Base-by-base conservation (phyloP, 35 echinoderm and acorn worm genomes). In the Patiria miniata region DNA sequence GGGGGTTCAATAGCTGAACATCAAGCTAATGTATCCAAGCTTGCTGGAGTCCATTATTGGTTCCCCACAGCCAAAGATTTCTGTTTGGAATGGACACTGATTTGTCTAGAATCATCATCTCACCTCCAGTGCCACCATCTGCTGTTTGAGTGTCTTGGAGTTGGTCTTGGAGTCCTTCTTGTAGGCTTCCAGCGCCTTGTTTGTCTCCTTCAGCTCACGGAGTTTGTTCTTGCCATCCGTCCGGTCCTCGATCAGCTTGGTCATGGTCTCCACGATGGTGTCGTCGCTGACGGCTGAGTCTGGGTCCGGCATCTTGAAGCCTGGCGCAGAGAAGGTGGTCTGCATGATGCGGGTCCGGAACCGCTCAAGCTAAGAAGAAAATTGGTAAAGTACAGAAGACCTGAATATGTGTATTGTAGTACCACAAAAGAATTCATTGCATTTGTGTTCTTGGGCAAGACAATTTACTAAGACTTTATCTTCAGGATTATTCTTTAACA, bases 241-340 rank as follows among this genome's bases (percentile, higher is more conserved):
- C 37, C 95, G 79, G 32, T 97, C 95, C 14, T 91, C 89, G 5
- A 98, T 91, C 23, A 98, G 81, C 38, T 91, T 78, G 36, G 85
- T 94, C 65, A 98, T 80, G 21, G 81, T 91, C 54, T 98, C 92
- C 22, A 90, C 89, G 30, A 98, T 78, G 26, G 47, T 57, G 54
- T 98, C 95, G 33, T 98, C 95, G 21, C 69, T 87, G 44, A 93
- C 78, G 2, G 79, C 83, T 2, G 84, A 77, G 18, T 86, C 87
- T 40, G 86, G 85, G 14, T 98, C 95, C 8, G 95, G 95, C 2
- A 93, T 89, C 22, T 90, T 94, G 86, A 94, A 94, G 7, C 95
- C 95, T 3, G 95, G 95, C 78, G 92, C 89, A 52, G 91, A 98
- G 86, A 98, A 94, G 1, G 95, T 86, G 9, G 85, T 88, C 89